A percentile compares a stretch with the other conserved stretches of the same genome.
These are phyloP conservation scores for Prosapia bicincta DNA, from an alignment of 2,888 invertebrate genomes.

Conservation along the genomic window DNA sequence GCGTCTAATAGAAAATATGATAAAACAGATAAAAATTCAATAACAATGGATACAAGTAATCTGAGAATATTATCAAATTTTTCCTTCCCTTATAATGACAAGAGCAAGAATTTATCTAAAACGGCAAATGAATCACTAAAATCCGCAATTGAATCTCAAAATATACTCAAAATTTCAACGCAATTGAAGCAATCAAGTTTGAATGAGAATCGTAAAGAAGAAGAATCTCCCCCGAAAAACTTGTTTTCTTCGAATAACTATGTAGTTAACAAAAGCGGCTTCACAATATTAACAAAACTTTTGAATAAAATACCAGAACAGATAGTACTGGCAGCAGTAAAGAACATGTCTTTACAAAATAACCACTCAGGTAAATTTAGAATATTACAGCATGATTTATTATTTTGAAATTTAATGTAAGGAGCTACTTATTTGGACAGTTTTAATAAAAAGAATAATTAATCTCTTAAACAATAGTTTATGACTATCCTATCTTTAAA, in stretches of 20 bases:
- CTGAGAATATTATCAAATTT: background rate
- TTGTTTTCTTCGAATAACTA: constrained; percentile 46
- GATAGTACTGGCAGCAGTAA: background rate
- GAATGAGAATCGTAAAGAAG: background rate
- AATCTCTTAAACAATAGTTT: too few species aligned
- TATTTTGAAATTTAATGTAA: too few species aligned
- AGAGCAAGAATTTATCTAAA: background rate
- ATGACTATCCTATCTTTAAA: too few species aligned
- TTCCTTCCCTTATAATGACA: background rate
- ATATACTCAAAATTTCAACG: background rate
- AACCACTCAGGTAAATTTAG: background rate
- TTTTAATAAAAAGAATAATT: too few species aligned
- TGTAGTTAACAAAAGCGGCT: constrained; percentile 60
- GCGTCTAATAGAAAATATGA: constrained; percentile 18
- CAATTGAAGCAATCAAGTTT: background rate
- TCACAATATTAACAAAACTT: constrained; percentile 63
- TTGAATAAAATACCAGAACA: constrained; percentile 53
- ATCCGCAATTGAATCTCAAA: background rate
- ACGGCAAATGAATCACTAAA: background rate
- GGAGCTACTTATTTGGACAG: too few species aligned
- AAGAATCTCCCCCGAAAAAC: background rate
- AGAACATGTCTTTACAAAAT: background rate
- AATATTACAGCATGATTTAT: too few species aligned
- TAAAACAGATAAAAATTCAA: background rate
- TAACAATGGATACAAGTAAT: background rate